phyloP scores from a whole-genome alignment of 2,888 invertebrate species.

The Pyrgus malvae region DNA sequence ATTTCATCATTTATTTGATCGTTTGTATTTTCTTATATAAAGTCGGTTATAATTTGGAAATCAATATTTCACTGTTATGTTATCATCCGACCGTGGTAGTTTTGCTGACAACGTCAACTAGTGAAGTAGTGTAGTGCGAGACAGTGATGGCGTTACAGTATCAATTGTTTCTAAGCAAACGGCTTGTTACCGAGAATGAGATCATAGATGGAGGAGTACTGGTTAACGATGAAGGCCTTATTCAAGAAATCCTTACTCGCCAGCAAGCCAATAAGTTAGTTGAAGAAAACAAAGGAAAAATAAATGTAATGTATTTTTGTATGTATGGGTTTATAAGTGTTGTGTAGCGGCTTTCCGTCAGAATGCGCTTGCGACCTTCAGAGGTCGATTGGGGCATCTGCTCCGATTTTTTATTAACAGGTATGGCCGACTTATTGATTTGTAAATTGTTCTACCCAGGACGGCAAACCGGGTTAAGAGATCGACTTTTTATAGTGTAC shows the following conservation, averaged over 20 bases:
- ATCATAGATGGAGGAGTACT: slow-evolving; percentile 83
- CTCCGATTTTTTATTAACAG: slow-evolving; percentile 33
- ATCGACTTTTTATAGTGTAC: slow-evolving; percentile 4
- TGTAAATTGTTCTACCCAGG: slow-evolving; percentile 16
- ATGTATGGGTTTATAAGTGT: slow-evolving; percentile 24
- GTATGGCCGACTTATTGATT: slow-evolving; percentile 32
- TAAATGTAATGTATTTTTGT: slow-evolving; percentile 66
- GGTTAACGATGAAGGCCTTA: slow-evolving; percentile 81
- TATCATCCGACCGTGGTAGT: slow-evolving; percentile 37
- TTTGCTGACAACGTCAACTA: slow-evolving; percentile 37
- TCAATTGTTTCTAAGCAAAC: slow-evolving; percentile 68
- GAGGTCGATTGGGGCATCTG: slow-evolving; percentile 36
- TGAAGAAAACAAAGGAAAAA: slow-evolving; percentile 67
- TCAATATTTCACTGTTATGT: slow-evolving; percentile 33
- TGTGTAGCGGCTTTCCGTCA: slow-evolving; percentile 31
- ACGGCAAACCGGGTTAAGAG: slow-evolving; percentile 7
- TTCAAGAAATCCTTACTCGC: slow-evolving; percentile 75
- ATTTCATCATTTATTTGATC: slow-evolving; percentile 9
- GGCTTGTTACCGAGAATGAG: slow-evolving; percentile 76
- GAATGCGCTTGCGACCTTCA: slow-evolving; percentile 36
- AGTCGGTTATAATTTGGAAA: slow-evolving; percentile 31
- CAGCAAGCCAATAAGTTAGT: slow-evolving; percentile 70
- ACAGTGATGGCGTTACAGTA: slow-evolving; percentile 48
- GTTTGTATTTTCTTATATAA: slow-evolving; percentile 32
- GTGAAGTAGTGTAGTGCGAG: slow-evolving; percentile 39